Evolutionary conservation across 1,140 invertebrate species (phyloP), one percentile per base, ranked within the genome.

Genomic region (Bilobella aurantiaca): DNA sequence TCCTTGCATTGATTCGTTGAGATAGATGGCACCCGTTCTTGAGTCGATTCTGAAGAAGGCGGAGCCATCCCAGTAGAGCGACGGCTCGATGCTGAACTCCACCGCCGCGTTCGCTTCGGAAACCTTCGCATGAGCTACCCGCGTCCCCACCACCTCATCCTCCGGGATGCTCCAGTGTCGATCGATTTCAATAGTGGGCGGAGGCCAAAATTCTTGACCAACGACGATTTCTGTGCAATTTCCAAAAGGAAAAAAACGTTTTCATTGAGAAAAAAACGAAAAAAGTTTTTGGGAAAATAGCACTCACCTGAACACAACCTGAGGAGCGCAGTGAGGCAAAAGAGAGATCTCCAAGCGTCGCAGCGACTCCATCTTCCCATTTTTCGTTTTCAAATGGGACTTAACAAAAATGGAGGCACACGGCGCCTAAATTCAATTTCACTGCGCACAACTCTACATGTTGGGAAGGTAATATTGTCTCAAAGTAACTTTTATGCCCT

Each of bases 21-120:
- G 77, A 71, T 81, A 84, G 46, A 90, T 82, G 3, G 82, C 82
- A 16, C 87, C 88, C 12, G 83, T 86, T 2, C 79, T 76, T 34
- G 82, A 81, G 75, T 90, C 81, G 58, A 90, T 88, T 12, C 76
- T 77, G 72, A 90, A 90, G 56, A 57, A 68, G 2, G 37, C 28
- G 3, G 70, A 65, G 18, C 62, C 25, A 23, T 69, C 67, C 3
- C 46, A 27, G 28, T 46, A 34, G 23, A 14, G 47, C 1, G 47
- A 57, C 12, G 62, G 37, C 27, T 64, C 63, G n/a, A 68, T 29
- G 12, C 8, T 61, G 34, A 68, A 68, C 21, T 61, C 16, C 25
- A 63, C 2, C 27, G 23, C 49, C 25, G 12, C 46, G 31, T 30
- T 3, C 3, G 25, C 62, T 3, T 58, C 61, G 18, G 21, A 23